Conservation (phyloP, 1,140 invertebrate genomes). For the Diprion similis region DNA sequence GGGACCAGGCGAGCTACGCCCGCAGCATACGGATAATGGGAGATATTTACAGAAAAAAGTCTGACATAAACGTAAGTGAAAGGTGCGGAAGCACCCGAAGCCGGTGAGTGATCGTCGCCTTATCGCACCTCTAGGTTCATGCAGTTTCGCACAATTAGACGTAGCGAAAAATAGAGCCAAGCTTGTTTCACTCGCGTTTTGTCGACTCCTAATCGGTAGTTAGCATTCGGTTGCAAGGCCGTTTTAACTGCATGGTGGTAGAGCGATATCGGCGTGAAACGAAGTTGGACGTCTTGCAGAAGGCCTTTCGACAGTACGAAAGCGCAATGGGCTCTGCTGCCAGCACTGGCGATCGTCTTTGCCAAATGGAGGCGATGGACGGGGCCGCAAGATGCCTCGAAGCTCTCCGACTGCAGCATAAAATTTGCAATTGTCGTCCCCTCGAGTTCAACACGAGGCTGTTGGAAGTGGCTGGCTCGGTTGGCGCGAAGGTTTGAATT, state of each 20-base stretch:
- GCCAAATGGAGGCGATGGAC: conserved; percentile 89
- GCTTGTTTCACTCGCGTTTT: no score
- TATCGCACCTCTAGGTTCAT: background rate
- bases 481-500: conserved; percentile 76
- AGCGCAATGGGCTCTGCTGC: conserved; percentile 82
- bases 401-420: conserved; percentile 76
- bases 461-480: conserved; percentile 79
- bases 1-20: conserved; percentile 83
- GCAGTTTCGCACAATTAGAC: background rate
- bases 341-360: conserved; percentile 77
- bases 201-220: conserved; percentile 9
- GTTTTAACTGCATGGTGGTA: background rate
- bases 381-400: conserved; percentile 81
- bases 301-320: conserved; percentile 81
- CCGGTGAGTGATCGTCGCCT: background rate
- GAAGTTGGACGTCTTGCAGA: conserved; percentile 56
- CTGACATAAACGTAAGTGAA: conserved; percentile 72
- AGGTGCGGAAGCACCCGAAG: conserved; percentile 2
- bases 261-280: conserved; percentile 11
- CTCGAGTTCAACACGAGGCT: conserved; percentile 83
- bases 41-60: conserved; percentile 82
- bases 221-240: conserved; percentile 32
- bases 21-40: conserved; percentile 81
- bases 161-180: background rate
- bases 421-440: conserved; percentile 84